phyloP scores from a whole-genome alignment of 2,797 vertebrate genomes.

The Poeciliopsis infans region DNA sequence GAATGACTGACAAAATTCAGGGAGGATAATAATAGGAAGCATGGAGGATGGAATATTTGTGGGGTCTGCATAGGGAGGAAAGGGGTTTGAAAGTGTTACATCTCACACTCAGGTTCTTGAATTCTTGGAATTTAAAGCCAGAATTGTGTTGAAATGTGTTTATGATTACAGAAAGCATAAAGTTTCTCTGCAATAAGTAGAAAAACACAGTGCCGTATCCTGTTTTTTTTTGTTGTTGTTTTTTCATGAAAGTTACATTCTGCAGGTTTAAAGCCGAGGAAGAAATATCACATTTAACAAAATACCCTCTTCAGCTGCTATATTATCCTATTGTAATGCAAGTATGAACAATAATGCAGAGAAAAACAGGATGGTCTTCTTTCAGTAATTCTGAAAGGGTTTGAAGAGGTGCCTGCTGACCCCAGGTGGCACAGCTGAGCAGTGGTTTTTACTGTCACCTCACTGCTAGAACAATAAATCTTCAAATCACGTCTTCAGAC shows the following conservation, averaged over 20 bases:
- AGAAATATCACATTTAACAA: neutral
- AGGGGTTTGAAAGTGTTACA: neutral
- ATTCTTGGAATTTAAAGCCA: neutral
- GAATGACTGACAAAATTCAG: neutral
- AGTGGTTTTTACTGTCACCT: neutral
- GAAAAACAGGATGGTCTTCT: neutral
- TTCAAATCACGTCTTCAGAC: neutral
- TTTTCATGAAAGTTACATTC: neutral
- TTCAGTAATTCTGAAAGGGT: neutral
- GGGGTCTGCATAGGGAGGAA: neutral
- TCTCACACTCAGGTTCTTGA: neutral
- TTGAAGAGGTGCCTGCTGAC: conserved; percentile 4
- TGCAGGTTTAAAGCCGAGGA: neutral
- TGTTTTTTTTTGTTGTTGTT: too few relatives aligned
- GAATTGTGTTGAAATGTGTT: neutral
- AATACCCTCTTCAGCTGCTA: neutral
- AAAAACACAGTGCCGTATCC: neutral
- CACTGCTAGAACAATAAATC: neutral
- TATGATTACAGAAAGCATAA: neutral
- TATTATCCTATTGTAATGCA: neutral
- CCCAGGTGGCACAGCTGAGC: conserved; percentile 4
- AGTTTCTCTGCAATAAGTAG: neutral
- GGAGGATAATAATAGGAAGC: neutral
- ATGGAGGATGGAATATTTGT: neutral
- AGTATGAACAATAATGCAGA: neutral